Evolutionary conservation across 2,113 vertebrate species (phyloP).

Genomic region (Pomatostomus ruficeps): DNA sequence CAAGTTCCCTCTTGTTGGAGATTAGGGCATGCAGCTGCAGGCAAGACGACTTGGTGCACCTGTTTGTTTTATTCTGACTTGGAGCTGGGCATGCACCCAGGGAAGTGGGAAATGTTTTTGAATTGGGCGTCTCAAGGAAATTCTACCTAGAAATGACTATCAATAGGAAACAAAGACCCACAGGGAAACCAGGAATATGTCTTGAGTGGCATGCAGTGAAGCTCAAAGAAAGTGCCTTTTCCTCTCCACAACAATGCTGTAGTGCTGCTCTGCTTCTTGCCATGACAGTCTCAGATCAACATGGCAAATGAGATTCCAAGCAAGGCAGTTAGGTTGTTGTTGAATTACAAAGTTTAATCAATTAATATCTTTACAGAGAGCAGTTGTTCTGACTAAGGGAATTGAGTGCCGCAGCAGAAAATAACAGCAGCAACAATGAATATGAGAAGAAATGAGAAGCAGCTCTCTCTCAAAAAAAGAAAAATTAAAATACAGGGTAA

Average conservation of each 20-base stretch:
- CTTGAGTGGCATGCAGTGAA: not conserved
- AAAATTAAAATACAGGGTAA: not conserved
- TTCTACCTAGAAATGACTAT: not conserved
- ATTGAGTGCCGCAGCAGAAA: not conserved
- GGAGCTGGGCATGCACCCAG: not conserved
- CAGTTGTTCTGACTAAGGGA: not conserved
- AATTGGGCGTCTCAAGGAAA: not conserved
- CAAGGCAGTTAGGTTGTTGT: not conserved
- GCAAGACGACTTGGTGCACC: not conserved
- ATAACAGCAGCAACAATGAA: not conserved
- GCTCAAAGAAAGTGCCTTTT: not conserved
- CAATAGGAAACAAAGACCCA: not conserved
- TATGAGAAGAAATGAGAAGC: not conserved
- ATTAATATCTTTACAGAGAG: not conserved
- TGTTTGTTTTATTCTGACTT: not conserved
- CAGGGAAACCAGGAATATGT: not conserved
- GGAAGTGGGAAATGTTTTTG: not conserved
- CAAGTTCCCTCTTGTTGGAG: not conserved
- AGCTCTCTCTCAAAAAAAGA: not conserved
- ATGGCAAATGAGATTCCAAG: not conserved
- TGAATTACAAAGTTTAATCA: not conserved
- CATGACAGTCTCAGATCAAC: not conserved
- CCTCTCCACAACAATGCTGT: rapidly evolving
- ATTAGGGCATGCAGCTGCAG: not conserved
- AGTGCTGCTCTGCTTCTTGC: not conserved